A percentile compares a stretch with the other conserved stretches of the same genome.
Conservation (phyloP, 1,140 invertebrate genomes). For the Coptotermes formosanus region DNA sequence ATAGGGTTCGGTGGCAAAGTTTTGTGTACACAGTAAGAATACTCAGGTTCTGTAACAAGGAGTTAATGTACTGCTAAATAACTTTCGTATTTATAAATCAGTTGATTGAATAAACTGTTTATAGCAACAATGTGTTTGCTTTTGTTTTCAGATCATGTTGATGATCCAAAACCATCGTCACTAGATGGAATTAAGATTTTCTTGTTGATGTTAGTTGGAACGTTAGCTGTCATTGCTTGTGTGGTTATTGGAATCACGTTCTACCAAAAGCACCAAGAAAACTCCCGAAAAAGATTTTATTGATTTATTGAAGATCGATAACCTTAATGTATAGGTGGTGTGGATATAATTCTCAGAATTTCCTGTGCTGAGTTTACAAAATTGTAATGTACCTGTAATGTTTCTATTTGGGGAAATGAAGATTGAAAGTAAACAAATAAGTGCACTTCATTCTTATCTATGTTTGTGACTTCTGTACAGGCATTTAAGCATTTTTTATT, state of each 20-base stretch:
- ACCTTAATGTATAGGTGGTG: neutral
- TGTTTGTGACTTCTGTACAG: neutral
- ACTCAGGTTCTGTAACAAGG: neutral
- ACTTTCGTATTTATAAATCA: too few species aligned
- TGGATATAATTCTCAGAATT: neutral
- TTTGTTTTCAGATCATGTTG: slow-evolving; percentile 67
- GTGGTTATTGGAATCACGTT: slow-evolving; percentile 85
- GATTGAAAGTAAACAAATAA: neutral
- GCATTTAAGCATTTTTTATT: too few species aligned
- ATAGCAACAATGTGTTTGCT: too few species aligned
- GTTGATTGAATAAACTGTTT: too few species aligned
- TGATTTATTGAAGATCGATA: slow-evolving; percentile 46
- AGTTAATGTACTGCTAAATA: neutral
- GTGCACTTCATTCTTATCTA: slow-evolving; percentile 8
- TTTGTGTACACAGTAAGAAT: neutral
- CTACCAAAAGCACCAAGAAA: slow-evolving; percentile 88
- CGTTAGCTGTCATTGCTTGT: slow-evolving; percentile 73
- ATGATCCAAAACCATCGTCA: slow-evolving; percentile 78
- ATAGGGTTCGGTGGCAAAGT: neutral
- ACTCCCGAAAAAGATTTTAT: slow-evolving; percentile 87
- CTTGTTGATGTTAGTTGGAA: slow-evolving; percentile 74
- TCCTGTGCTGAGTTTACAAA: neutral
- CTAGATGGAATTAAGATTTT: slow-evolving; percentile 87
- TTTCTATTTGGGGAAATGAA: neutral
- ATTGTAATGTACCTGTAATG: neutral